phyloP scores from a whole-genome alignment of 2,888 invertebrate species.

The Sepiola atlantica region DNA sequence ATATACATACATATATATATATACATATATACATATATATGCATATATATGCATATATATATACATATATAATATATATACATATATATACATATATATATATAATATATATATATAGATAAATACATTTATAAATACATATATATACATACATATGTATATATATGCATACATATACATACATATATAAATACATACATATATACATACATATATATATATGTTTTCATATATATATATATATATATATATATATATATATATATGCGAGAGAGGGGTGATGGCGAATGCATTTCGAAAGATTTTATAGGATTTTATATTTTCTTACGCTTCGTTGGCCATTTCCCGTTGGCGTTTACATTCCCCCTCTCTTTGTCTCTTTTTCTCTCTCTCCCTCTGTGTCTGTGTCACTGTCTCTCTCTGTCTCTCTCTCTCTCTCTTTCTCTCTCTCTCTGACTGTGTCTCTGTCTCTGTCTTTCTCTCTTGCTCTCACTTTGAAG shows the following conservation, averaged over 20 bases:
- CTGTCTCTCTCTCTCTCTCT: too few relatives aligned
- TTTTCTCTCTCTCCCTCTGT: too few relatives aligned
- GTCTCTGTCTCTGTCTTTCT: too few relatives aligned
- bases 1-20: neutral
- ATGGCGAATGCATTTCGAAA: neutral
- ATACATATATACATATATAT: neutral
- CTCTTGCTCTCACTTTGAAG: too few relatives aligned
- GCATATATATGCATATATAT: neutral
- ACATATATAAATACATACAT: too few relatives aligned
- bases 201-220: too few relatives aligned
- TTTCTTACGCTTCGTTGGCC: neutral
- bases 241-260: too few relatives aligned
- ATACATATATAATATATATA: neutral
- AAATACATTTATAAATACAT: neutral
- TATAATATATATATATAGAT: neutral
- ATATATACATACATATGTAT: neutral
- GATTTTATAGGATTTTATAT: slow-evolving; percentile 5
- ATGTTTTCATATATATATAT: too few relatives aligned
- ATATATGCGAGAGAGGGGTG: too few relatives aligned
- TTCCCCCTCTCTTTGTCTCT: neutral
- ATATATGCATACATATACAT: neutral
- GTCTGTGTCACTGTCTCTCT: too few relatives aligned
- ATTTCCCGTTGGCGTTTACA: neutral
- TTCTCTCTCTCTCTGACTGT: too few relatives aligned
- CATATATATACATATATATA: neutral